Evolutionary conservation across 2,888 invertebrate genomes (phyloP).

Genomic region (Patella ulyssiponensis): DNA sequence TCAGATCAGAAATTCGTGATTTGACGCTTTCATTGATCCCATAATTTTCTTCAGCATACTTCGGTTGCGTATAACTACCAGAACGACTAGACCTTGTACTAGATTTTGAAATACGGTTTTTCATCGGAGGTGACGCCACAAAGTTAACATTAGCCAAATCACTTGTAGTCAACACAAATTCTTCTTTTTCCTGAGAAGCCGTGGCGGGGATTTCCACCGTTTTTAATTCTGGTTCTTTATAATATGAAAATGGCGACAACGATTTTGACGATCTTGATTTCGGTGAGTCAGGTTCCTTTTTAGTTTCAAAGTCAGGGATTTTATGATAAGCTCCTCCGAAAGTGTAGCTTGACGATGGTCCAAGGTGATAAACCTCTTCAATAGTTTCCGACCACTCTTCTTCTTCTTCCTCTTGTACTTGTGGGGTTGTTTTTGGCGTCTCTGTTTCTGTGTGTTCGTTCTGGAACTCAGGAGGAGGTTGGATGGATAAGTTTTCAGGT

Average conservation of each 20-base stretch:
- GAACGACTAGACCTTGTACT: conserved; percentile 25
- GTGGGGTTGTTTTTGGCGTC: conserved; percentile 19
- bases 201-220: neutral
- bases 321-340: conserved; percentile 32
- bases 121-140: conserved; percentile 16
- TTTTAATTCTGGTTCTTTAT: conserved; percentile 4
- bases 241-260: neutral
- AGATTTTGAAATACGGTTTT: neutral
- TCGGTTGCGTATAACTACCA: conserved; percentile 13
- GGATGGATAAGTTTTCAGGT: conserved; percentile 21
- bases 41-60: conserved; percentile 19
- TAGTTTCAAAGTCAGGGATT: conserved; percentile 44
- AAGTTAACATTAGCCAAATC: conserved; percentile 46
- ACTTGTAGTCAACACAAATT: conserved; percentile 61
- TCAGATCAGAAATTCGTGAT: conserved; percentile 52
- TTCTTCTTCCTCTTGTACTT: conserved; percentile 41
- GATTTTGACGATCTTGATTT: conserved; percentile 12
- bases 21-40: conserved; percentile 34
- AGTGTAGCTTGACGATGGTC: conserved; percentile 32
- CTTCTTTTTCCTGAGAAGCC: conserved; percentile 45
- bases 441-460: conserved; percentile 18
- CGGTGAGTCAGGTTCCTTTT: conserved; percentile 34
- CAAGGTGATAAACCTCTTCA: conserved; percentile 38
- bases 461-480: conserved; percentile 41
- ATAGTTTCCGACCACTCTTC: conserved; percentile 40